Base-by-base conservation (phyloP, 2,888 invertebrate genomes). In the Epinotia nisella region DNA sequence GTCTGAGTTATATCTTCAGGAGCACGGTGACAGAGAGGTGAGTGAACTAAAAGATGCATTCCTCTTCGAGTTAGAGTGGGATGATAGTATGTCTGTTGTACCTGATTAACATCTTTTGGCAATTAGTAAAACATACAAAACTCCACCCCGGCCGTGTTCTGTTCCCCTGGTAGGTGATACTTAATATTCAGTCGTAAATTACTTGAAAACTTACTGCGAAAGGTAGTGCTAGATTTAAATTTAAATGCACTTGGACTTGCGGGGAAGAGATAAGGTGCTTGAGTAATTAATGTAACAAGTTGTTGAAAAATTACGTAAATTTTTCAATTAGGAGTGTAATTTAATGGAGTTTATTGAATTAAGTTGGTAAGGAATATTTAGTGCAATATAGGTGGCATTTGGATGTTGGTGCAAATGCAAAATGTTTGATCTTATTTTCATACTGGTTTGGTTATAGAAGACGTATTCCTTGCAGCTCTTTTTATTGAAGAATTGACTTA, bases 81-180 rank as follows among this genome's bases (percentile, higher is more conserved):
- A 90, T 39, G 77, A 85, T 72, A 79, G 78, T 82, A 85, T 76
- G 83, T 90, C 88, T 89, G 87, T 79, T 82, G 83, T 83, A 91
- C 87, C 92, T 91, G 93, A 94, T 94, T 94, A 94, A 90, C 94
- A 94, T 94, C 94, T 94, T 94, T 94, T 93, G 87, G 94, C 94
- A 94, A 94, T 94, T 94, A 94, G 94, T 94, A 94, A 94, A 94
- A 94, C 94, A 94, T 92, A 94, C 94, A 94, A 94, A 94, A 94
- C 94, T 94, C 94, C 94, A 91, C 94, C 94, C 93, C 90, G 90
- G 89, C 88, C 91, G 83, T 94, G 93, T 93, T 90, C 90, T 88
- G 88, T 80, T 86, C 90, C 92, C 91, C 91, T 90, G 92, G 92
- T 92, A 92, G 92, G 92, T 93, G 92, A 93, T 91, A 85, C 88